Base-by-base conservation (phyloP, 2,113 vertebrate species). In the Irena cyanogastra region DNA sequence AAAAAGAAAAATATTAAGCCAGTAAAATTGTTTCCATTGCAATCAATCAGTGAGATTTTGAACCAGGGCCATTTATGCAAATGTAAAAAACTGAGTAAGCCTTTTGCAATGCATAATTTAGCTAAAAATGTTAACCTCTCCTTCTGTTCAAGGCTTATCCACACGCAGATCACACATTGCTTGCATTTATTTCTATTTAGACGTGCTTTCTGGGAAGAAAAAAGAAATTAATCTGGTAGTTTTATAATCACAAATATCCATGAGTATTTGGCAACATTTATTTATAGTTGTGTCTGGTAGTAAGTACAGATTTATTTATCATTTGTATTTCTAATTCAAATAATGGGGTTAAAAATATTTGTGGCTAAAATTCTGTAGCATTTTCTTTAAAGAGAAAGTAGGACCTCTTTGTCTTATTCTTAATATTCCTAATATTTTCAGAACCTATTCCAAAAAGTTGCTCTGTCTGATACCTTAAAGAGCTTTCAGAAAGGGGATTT, bases 61-160 rank as follows among this genome's bases (percentile, higher is more conserved):
- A 95, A 94, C 50, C 74, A 77, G 66, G 54, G 84, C 66, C 95
- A 94, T 91, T 91, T 94, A 96, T 93, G 94, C 66, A 95, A 96
- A 97, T 92, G 45, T 74, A 70, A 69, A 90, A 88, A 94, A 87
- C 45, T 14, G 37, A 93, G 42, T 85, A 75, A 95, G 70, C 78
- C 59, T 91, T 93, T 95, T 96, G 70, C 84, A 95, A 90, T 95
- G 93, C 91, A 95, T 95, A 97, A 95, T 94, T 95, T 95, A 95
- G 53, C 87, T 96, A 95, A 95, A 96, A 95, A 94, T 93, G 78
- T 89, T 96, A 96, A 94, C 93, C 90, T 94, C 78, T 95, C 93
- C 85, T 94, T 96, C 95, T 96, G 92, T 92, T 96, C 89, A 78
- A 89, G 72, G 80, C 56, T 92, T 94, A 92, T 90, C 83, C 78